Evolutionary conservation across 64 coral and sea anemone species (phyloP).

Genomic region (Pachyseris speciosa): DNA sequence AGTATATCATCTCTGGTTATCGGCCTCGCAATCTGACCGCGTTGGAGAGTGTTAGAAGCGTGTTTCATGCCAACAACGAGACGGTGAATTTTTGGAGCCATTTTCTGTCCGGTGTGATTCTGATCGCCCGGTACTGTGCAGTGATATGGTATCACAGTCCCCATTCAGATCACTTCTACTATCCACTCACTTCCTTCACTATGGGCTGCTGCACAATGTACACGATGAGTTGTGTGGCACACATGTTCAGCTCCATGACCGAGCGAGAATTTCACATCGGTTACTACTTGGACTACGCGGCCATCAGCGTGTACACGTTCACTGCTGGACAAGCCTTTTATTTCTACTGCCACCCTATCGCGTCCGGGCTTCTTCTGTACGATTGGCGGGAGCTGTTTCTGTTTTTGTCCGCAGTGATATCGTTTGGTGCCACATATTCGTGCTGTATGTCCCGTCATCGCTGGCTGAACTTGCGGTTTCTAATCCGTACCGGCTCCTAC

Average conservation of each 20-base stretch:
- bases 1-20: conserved; percentile 41
- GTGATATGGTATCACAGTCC: neutral
- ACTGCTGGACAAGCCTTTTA: conserved; percentile 14
- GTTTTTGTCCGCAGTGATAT: conserved; percentile 31
- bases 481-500: conserved; percentile 57
- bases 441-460: conserved; percentile 69
- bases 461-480: conserved; percentile 24
- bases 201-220: neutral
- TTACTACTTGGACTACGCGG: conserved; percentile 69
- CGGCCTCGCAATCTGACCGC: conserved; percentile 28
- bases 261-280: conserved; percentile 26
- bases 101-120: neutral
- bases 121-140: conserved; percentile 6
- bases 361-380: neutral
- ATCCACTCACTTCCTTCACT: conserved; percentile 21
- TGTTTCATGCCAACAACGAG: conserved; percentile 59
- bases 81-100: conserved; percentile 72
- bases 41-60: neutral
- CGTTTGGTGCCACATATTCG: conserved; percentile 3
- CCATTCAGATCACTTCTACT: conserved; percentile 8
- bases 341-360: conserved; percentile 57
- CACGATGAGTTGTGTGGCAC: conserved; percentile 35
- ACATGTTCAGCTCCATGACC: conserved; percentile 65
- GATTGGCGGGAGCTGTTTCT: conserved; percentile 50
- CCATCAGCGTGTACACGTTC: conserved; percentile 56